Conservation (phyloP, 2,888 invertebrate species). For the Caenorhabditis wallacei region DNA sequence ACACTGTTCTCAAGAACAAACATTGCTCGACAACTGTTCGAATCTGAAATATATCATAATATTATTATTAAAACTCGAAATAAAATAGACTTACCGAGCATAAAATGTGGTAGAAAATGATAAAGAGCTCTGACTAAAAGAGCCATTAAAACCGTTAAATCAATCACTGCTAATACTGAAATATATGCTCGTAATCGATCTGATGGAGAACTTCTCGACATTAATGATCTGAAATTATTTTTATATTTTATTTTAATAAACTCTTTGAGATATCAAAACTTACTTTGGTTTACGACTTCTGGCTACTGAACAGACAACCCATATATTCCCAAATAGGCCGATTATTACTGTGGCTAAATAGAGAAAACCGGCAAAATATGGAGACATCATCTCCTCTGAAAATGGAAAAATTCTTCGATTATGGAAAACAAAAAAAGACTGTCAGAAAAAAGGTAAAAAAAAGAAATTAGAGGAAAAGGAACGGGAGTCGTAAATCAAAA, state of each 20-base stretch:
- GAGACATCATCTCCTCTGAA: constrained; percentile 57
- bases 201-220: constrained; percentile 68
- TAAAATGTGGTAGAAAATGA: constrained; percentile 78
- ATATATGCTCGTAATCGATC: constrained; percentile 80
- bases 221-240: constrained; percentile 63
- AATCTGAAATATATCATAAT: constrained; percentile 62
- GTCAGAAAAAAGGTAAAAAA: neutral
- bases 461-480: neutral
- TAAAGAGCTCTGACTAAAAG: constrained; percentile 77
- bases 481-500: constrained; percentile 31
- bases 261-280: neutral
- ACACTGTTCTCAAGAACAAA: constrained; percentile 79
- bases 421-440: neutral
- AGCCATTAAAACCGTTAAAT: constrained; percentile 79
- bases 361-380: constrained; percentile 68
- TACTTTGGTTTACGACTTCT: constrained; percentile 76
- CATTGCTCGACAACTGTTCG: constrained; percentile 76
- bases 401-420: constrained; percentile 6
- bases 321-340: constrained; percentile 80
- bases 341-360: constrained; percentile 74
- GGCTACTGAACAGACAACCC: constrained; percentile 81
- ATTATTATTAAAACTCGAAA: too few species aligned
- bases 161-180: constrained; percentile 79
- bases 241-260: neutral
- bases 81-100: constrained; percentile 73